These are phyloP conservation scores for Mustelus asterias DNA, from an alignment of 2,113 vertebrate species.

Conservation along the genomic window DNA sequence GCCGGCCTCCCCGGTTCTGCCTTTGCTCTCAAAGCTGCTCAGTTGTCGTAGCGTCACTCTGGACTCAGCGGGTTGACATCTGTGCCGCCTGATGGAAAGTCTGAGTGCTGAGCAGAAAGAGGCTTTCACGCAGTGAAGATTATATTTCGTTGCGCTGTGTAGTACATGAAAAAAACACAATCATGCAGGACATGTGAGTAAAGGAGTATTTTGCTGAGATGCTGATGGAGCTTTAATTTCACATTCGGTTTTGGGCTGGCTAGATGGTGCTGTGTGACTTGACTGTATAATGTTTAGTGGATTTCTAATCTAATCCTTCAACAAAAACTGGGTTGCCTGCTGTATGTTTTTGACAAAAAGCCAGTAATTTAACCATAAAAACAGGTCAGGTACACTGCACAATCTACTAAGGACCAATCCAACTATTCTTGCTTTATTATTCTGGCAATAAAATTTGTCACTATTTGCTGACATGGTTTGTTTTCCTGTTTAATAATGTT, in stretches of 20 bases:
- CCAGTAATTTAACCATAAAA: neutral
- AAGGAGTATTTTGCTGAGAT: neutral
- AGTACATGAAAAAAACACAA: neutral
- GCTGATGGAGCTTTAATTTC: neutral
- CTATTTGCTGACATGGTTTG: neutral
- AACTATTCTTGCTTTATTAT: neutral
- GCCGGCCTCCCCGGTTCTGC: too few relatives aligned
- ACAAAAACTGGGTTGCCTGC: neutral
- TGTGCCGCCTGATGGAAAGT: neutral
- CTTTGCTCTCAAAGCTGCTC: neutral
- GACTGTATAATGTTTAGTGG: neutral
- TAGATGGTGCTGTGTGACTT: neutral
- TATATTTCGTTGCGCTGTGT: neutral
- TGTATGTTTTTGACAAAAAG: neutral
- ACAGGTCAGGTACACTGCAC: neutral
- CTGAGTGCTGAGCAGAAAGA: neutral
- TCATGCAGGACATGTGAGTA: conserved; percentile 24
- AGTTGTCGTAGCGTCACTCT: neutral
- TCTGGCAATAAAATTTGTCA: neutral
- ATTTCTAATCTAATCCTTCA: neutral
- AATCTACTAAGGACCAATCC: too few relatives aligned
- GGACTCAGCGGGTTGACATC: neutral
- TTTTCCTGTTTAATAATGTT: neutral
- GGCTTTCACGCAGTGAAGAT: neutral
- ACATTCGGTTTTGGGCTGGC: neutral